Evolutionary conservation across 2,797 vertebrate genomes (phyloP).

Genomic region (Orestias chungarensis): DNA sequence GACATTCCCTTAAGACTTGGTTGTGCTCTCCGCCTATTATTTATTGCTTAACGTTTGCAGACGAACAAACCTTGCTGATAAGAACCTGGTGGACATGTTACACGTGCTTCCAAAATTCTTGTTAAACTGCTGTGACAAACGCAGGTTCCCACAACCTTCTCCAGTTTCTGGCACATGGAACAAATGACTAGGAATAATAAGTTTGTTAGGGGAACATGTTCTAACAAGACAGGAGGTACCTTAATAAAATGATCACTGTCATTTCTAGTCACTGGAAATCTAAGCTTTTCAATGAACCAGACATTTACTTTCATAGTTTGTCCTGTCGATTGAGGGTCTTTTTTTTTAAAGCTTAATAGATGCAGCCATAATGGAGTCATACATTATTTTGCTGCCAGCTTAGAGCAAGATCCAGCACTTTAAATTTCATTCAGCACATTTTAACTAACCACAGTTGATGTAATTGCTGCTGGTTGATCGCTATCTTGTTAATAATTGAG

Average conservation of each 20-base stretch:
- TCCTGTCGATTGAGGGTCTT: not conserved
- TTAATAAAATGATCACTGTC: not conserved
- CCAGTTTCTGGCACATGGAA: not conserved
- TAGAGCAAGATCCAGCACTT: conserved; percentile 24
- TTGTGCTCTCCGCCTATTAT: not conserved
- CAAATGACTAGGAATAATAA: not conserved
- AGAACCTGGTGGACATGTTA: not conserved
- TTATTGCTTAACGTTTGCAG: not conserved
- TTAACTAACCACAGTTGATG: conserved; percentile 31
- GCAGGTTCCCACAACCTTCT: not conserved
- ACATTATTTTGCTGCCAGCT: conserved; percentile 17
- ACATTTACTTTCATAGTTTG: not conserved
- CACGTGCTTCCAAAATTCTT: not conserved
- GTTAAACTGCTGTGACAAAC: not conserved
- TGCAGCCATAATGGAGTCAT: conserved; percentile 10
- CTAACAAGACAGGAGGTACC: not conserved
- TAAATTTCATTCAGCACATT: conserved; percentile 27
- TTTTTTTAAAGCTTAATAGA: not conserved
- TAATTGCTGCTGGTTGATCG: conserved; percentile 23
- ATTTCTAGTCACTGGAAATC: too few species aligned
- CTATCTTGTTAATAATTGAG: conserved; percentile 61
- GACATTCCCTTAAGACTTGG: not conserved
- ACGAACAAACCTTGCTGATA: not conserved
- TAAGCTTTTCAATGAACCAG: not conserved
- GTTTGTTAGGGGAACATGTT: not conserved